A percentile compares a stretch with the other conserved stretches of the same genome.
phyloP scores from a whole-genome alignment of 1,140 invertebrate species.

The Heliconius hewitsoni region DNA sequence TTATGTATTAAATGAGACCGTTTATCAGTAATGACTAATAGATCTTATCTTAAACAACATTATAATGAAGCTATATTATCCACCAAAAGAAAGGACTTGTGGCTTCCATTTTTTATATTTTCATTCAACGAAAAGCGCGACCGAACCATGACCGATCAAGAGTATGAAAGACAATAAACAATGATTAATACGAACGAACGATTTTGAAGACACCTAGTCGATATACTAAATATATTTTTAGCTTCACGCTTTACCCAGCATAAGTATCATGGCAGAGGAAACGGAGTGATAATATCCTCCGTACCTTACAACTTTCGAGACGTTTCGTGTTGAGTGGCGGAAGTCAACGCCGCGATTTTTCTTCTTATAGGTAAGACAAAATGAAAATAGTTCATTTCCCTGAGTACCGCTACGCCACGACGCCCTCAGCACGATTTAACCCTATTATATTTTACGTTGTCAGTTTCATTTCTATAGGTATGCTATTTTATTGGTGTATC shows the following conservation, averaged over 20 bases:
- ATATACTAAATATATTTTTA: not conserved
- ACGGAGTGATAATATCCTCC: too few species aligned
- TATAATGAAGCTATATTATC: not conserved
- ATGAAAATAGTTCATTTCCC: too few species aligned
- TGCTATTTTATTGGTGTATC: not conserved
- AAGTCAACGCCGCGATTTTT: too few species aligned
- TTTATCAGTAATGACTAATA: not conserved
- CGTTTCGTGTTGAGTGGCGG: too few species aligned
- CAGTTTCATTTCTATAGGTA: not conserved
- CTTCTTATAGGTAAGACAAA: too few species aligned
- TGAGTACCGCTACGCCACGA: too few species aligned
- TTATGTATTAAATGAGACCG: not conserved
- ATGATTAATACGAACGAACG: conserved; percentile 6
- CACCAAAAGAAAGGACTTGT: not conserved
- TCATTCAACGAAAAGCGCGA: not conserved
- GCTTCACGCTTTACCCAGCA: too few species aligned
- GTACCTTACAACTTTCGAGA: too few species aligned
- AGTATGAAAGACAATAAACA: conserved; percentile 8
- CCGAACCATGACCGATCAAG: not conserved
- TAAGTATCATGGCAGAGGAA: too few species aligned
- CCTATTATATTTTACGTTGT: not conserved
- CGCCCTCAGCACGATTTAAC: not conserved
- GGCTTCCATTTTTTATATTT: conserved; percentile 1
- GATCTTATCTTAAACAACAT: conserved; percentile 3
- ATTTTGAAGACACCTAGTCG: not conserved